Conservation (phyloP, 2,888 invertebrate genomes). For the Machimus rusticus region DNA sequence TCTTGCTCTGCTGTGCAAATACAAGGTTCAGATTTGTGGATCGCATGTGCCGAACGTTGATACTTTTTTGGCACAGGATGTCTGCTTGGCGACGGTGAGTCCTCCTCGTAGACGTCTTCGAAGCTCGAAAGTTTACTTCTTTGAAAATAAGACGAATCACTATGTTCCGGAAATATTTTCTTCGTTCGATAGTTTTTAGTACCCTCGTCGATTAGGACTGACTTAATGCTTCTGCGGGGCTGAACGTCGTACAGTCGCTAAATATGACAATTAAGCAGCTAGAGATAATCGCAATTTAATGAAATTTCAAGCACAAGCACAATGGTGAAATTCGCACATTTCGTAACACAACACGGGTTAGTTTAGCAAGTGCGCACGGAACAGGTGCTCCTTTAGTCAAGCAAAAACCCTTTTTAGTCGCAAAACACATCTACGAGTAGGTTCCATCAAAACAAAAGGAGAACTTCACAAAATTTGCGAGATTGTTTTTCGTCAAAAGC, state of each 20-base stretch:
- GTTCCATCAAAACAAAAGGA: conserved; percentile 7
- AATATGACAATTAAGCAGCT: not conserved
- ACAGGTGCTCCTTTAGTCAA: not conserved
- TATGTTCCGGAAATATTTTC: not conserved
- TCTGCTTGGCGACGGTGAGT: not conserved
- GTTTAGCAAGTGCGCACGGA: not conserved
- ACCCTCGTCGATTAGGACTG: not conserved
- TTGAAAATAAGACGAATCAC: not conserved
- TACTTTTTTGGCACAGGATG: not conserved
- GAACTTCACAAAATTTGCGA: not conserved
- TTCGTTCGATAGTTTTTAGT: not conserved
- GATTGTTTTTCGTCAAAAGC: not conserved
- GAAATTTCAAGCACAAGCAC: conserved; percentile 1
- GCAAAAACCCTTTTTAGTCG: conserved; percentile 1
- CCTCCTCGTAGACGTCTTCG: not conserved
- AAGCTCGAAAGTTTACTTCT: not conserved
- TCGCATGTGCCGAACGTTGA: not conserved
- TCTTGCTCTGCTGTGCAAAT: not conserved
- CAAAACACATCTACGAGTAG: not conserved
- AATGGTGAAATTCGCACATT: not conserved
- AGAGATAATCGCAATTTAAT: not conserved
- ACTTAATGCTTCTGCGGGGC: not conserved
- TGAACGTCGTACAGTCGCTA: not conserved
- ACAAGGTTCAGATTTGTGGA: not conserved
- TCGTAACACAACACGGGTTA: conserved; percentile 24